A percentile compares a stretch with the other conserved stretches of the same genome.
Evolutionary conservation across 2,113 vertebrate genomes (phyloP).

Genomic region (Malurus melanocephalus): DNA sequence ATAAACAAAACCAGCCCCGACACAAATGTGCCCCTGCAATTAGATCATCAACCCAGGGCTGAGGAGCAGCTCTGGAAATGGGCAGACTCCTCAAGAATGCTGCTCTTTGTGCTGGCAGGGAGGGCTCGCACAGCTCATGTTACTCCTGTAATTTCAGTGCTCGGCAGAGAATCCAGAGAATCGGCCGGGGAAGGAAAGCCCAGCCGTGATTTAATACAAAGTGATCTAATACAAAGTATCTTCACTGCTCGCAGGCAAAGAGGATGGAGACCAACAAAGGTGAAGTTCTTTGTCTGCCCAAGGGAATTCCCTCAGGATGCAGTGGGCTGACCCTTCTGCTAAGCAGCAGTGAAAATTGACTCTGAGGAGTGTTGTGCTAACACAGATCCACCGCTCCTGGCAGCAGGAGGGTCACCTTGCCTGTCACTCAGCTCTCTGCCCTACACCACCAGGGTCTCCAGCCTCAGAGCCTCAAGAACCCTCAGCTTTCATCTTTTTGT

Average conservation of each 20-base stretch:
- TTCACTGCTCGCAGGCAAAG: neutral
- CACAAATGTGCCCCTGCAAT: neutral
- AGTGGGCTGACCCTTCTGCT: neutral
- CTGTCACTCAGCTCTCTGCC: neutral
- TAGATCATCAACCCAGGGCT: neutral
- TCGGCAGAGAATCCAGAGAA: neutral
- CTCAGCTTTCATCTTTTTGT: neutral
- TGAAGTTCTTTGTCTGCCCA: neutral
- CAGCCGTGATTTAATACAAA: neutral
- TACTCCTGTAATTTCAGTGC: neutral
- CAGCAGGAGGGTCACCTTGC: neutral
- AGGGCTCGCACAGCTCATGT: neutral
- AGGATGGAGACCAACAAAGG: neutral
- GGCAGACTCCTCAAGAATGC: neutral
- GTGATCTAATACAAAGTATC: neutral
- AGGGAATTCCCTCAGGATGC: neutral
- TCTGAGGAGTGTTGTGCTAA: neutral
- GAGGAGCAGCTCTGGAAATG: neutral
- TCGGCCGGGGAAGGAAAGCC: neutral
- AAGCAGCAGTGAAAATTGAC: neutral
- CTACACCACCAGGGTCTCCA: neutral
- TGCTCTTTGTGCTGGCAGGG: neutral
- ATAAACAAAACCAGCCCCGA: conserved; percentile 5
- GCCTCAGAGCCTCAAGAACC: neutral
- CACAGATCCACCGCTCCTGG: neutral